These are phyloP conservation scores for Escarpia spicata DNA, from an alignment of 2,888 invertebrate species.

Conservation along the genomic window DNA sequence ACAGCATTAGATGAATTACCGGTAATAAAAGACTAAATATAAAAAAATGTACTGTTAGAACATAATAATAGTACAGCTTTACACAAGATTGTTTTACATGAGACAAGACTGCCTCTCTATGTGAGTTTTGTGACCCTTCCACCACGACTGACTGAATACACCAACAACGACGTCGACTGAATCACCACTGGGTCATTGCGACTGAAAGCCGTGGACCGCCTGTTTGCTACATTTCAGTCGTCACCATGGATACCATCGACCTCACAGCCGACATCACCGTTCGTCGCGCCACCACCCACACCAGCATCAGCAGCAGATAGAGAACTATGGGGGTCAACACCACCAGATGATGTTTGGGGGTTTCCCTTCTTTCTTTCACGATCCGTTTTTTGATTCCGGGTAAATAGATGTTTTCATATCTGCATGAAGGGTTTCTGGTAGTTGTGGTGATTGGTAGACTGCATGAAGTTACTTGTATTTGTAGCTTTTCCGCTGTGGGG, in stretches of 20 bases:
- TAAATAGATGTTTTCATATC: conserved; percentile 13
- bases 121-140: not conserved
- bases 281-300: not conserved
- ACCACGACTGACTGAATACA: not conserved
- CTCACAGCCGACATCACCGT: not conserved
- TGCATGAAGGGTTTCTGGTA: not conserved
- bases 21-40: not conserved
- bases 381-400: not conserved
- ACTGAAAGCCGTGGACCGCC: not conserved
- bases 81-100: not conserved
- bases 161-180: not conserved
- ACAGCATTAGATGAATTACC: too few species aligned
- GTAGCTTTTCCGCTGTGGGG: not conserved
- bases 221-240: conserved; percentile 16
- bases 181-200: not conserved
- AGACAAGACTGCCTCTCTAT: not conserved
- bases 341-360: conserved; percentile 13
- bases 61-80: not conserved
- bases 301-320: not conserved
- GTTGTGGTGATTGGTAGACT: not conserved
- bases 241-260: conserved; percentile 3
- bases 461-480: not conserved
- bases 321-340: not conserved
- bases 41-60: not conserved
- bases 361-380: conserved; percentile 12